Evolutionary conservation across 1,140 invertebrate genomes (phyloP).

Genomic region (Drosophila watanabei): DNA sequence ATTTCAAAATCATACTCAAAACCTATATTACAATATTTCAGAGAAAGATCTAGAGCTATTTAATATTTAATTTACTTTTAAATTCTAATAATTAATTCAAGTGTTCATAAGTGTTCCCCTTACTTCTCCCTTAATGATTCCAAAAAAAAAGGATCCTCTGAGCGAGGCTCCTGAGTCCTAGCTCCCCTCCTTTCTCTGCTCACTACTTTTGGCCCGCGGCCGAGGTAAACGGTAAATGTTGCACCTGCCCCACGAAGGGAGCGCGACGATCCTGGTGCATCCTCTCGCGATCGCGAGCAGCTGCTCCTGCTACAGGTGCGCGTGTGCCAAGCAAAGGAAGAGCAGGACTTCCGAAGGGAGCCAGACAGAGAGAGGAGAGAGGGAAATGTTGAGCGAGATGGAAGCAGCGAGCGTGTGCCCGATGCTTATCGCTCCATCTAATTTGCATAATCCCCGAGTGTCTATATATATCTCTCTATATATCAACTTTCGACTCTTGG

Average conservation of each 20-base stretch:
- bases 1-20: too few species aligned
- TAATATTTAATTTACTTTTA: neutral
- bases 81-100: neutral
- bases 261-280: constrained; percentile 52
- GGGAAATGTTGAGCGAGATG: neutral
- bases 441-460: constrained; percentile 42
- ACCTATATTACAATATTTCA: too few species aligned
- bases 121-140: neutral
- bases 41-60: neutral
- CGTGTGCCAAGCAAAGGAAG: constrained; percentile 54
- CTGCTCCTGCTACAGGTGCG: constrained; percentile 69
- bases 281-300: constrained; percentile 46
- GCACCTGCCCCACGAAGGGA: constrained; percentile 58
- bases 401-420: constrained; percentile 21
- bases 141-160: neutral
- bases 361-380: constrained; percentile 4
- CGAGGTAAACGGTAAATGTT: constrained; percentile 72
- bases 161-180: constrained; percentile 8
- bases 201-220: constrained; percentile 45
- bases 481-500: neutral
- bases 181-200: neutral
- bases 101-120: neutral
- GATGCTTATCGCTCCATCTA: constrained; percentile 12
- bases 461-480: neutral
- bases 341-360: constrained; percentile 1